Base-by-base conservation (phyloP, 2,888 invertebrate species). In the Biston betularia region DNA sequence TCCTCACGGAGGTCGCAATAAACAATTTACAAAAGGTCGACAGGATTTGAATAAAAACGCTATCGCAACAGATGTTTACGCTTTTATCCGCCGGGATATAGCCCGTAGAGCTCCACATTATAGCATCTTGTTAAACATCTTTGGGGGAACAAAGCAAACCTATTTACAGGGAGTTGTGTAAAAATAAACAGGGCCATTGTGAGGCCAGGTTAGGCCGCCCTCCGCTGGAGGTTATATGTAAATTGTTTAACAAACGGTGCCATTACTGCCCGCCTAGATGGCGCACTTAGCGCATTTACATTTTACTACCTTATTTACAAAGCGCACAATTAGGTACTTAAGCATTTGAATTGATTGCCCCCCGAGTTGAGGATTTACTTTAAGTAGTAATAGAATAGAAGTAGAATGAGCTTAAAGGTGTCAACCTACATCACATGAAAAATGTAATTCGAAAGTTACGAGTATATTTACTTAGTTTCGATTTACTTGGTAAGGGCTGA, bases 221-320 rank as follows among this genome's bases (percentile, higher is more conserved):
- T 58, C 53, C 62, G 60, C 65, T 73, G 79, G 82, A 83, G 82
- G 85, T 85, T 89, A 89, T 89, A 89, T 89, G 89, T 89, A 89
- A 90, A 91, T 89, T 88, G 89, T 89, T 89, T 86, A 87, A 88
- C 86, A 82, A 88, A 87, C 83, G 84, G 74, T 81, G 79, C 84
- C 82, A 82, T 86, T 84, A 81, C 82, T 50, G 55, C 15, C 49
- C 74, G 75, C 76, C 80, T 82, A 86, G 80, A 88, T 83, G 85
- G 86, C 84, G 85, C 87, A 89, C 89, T 90, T 86, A 85, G 84
- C 75, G 80, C 86, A 89, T 89, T 90, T 88, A 86, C 89, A 88
- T 90, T 89, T 88, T 86, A 89, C 88, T 87, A 82, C 84, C 84
- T 86, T 87, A 88, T 89, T 89, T 87, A 83, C 85, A 85, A 88